Conservation (phyloP, 2,797 vertebrate species). For the Acipenser transmontanus region DNA sequence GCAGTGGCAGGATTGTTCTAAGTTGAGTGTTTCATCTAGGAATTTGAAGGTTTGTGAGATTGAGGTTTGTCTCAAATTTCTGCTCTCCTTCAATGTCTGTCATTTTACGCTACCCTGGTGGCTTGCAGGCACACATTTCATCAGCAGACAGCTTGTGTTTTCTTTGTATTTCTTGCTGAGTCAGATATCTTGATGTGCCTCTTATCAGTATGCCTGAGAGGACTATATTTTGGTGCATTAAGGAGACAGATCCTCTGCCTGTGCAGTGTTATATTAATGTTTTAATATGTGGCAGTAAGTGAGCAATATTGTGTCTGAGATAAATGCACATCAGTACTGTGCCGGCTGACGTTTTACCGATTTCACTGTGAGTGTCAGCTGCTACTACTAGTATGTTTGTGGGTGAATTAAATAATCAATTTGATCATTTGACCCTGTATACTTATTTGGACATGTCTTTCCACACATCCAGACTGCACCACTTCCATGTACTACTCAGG, state of each 20-base stretch:
- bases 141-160: slow-evolving; percentile 3
- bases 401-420: no score
- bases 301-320: slow-evolving; percentile 31
- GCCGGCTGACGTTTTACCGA: not conserved
- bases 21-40: slow-evolving; percentile 5
- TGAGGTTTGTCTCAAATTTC: not conserved
- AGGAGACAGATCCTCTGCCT: slow-evolving; percentile 25
- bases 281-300: slow-evolving; percentile 31
- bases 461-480: no score
- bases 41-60: slow-evolving; percentile 9
- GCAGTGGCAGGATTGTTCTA: slow-evolving; percentile 19
- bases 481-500: no score
- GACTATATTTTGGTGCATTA: slow-evolving; percentile 21
- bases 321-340: slow-evolving; percentile 36
- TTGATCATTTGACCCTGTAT: no score
- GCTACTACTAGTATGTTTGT: no score
- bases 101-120: not conserved
- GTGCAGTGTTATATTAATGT: slow-evolving; percentile 42
- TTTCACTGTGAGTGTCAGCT: no score
- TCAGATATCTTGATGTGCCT: slow-evolving; percentile 22
- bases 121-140: not conserved
- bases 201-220: slow-evolving; percentile 24
- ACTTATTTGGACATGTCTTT: no score
- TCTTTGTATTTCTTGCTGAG: slow-evolving; percentile 23
- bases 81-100: not conserved